A percentile compares a stretch with the other conserved stretches of the same genome.
phyloP scores from a whole-genome alignment of 2,113 vertebrate genomes.

The Leptobrachium leishanense region DNA sequence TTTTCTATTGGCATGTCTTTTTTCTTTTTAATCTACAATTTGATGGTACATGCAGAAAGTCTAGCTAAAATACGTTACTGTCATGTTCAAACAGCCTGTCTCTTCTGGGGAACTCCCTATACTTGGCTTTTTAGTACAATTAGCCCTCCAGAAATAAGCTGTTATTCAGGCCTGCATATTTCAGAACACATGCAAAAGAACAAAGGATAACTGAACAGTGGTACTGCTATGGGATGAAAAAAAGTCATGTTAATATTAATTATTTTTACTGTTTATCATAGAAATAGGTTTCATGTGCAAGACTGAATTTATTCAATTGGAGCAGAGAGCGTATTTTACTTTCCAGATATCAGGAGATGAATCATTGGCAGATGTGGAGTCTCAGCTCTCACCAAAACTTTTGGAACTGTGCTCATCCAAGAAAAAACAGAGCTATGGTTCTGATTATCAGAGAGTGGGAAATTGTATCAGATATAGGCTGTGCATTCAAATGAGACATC shows the following conservation, averaged over 20 bases:
- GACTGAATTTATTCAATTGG: conserved; percentile 23
- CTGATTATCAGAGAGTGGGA: conserved; percentile 6
- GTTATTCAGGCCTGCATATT: too few species aligned
- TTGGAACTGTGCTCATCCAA: conserved; percentile 5
- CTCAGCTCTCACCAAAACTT: conserved; percentile 16
- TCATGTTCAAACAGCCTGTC: too few species aligned
- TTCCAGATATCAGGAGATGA: conserved; percentile 33
- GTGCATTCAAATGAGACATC: too few species aligned
- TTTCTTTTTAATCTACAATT: too few species aligned
- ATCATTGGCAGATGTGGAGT: conserved; percentile 40
- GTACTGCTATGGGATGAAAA: background rate
- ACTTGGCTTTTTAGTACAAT: too few species aligned
- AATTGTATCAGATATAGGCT: background rate
- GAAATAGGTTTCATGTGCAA: background rate
- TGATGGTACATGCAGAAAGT: too few species aligned
- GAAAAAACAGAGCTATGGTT: background rate
- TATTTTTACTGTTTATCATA: background rate
- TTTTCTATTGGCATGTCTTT: too few species aligned
- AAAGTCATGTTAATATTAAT: background rate
- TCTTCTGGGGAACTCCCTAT: too few species aligned
- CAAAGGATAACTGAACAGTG: too few species aligned
- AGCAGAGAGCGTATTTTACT: background rate
- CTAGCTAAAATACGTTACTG: too few species aligned
- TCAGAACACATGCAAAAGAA: too few species aligned
- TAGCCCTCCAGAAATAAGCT: too few species aligned